Conservation (phyloP, 2,888 invertebrate species). For the Hydropsyche betteni region DNA sequence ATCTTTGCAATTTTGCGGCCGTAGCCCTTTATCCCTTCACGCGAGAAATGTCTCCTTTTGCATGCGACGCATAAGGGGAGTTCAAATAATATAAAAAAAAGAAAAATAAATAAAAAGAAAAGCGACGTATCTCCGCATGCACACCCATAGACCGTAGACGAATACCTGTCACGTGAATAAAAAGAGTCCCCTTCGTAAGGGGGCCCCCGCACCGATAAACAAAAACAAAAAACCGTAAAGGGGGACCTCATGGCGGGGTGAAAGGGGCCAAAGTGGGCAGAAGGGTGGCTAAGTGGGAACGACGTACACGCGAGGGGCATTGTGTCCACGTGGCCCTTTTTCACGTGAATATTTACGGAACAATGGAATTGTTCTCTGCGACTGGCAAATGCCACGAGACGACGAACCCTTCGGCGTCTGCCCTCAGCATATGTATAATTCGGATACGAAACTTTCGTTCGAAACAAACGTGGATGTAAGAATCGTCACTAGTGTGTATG, state of each 20-base stretch:
- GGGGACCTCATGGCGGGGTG: too few relatives aligned
- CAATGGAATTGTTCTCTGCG: conserved; percentile 35
- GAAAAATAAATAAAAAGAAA: too few relatives aligned
- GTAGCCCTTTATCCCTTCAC: conserved; percentile 11
- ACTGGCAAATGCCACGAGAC: conserved; percentile 21
- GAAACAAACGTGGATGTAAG: too few relatives aligned
- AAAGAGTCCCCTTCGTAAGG: neutral
- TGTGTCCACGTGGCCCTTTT: conserved; percentile 31
- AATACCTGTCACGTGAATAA: conserved; percentile 22
- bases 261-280: too few relatives aligned
- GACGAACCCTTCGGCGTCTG: too few relatives aligned
- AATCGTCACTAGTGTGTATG: too few relatives aligned
- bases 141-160: neutral
- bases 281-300: too few relatives aligned
- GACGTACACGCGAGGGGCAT: neutral
- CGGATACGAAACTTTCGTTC: too few relatives aligned
- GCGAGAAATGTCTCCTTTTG: conserved; percentile 18
- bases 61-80: conserved; percentile 1
- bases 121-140: too few relatives aligned
- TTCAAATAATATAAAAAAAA: too few relatives aligned
- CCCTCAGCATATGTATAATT: too few relatives aligned
- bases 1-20: conserved; percentile 20
- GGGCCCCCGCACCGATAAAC: conserved; percentile 7
- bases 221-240: conserved; percentile 14
- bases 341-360: conserved; percentile 40